These are phyloP conservation scores for Silurus lanzhouensis DNA, from an alignment of 2,797 vertebrate species.

Conservation along the genomic window DNA sequence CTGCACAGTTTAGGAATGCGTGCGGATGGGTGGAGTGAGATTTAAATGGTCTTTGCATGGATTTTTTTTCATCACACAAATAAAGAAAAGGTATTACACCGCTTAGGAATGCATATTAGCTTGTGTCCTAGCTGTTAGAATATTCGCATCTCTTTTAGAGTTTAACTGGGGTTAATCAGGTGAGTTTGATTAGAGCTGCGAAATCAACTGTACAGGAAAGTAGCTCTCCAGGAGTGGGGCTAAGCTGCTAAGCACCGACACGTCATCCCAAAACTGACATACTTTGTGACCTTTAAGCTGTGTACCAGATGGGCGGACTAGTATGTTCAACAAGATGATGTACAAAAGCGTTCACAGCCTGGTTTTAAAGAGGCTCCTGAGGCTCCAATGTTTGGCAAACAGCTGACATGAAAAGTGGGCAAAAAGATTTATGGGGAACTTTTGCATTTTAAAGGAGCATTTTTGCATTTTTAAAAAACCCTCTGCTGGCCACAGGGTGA, in stretches of 20 bases:
- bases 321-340: not conserved
- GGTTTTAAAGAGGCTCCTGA: not conserved
- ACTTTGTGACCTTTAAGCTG: not conserved
- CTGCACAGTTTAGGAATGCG: constrained; percentile 36
- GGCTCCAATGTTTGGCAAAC: not conserved
- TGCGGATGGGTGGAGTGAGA: constrained; percentile 13
- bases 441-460: not conserved
- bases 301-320: not conserved
- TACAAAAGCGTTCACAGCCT: not conserved
- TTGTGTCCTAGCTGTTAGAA: not conserved
- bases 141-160: not conserved
- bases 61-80: not conserved
- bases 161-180: not conserved
- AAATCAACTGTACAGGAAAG: not conserved
- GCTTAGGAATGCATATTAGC: not conserved
- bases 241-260: not conserved
- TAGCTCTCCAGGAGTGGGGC: not conserved
- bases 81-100: not conserved
- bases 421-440: not conserved
- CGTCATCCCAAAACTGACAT: not conserved
- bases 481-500: not conserved
- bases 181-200: not conserved
- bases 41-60: not conserved
- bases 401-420: not conserved
- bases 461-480: not conserved